A percentile compares a stretch with the other conserved stretches of the same genome.
Conservation (phyloP, 2,797 vertebrate genomes). For the Apodemus agrarius region DNA sequence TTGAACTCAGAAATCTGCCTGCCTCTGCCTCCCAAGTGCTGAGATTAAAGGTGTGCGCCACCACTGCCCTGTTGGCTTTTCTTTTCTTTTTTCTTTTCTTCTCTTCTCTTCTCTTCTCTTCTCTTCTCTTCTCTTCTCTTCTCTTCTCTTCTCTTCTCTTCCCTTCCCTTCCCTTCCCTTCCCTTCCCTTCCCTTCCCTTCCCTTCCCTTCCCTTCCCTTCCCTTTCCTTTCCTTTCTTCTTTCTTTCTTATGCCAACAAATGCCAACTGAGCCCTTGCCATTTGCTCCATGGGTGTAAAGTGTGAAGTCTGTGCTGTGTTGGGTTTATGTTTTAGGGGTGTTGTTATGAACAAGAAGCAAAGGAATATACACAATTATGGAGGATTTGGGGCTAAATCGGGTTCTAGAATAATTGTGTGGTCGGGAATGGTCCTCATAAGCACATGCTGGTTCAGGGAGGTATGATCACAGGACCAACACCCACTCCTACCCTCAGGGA, state of each 20-base stretch:
- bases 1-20: too few relatives aligned
- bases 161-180: not conserved
- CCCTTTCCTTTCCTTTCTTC: not conserved
- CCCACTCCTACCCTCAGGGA: not conserved
- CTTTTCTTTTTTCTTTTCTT: not conserved
- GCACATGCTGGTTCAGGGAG: not conserved
- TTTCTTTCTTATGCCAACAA: not conserved
- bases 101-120: not conserved
- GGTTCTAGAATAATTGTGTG: not conserved
- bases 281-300: not conserved
- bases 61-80: too few relatives aligned
- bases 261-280: not conserved
- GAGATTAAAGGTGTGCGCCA: too few relatives aligned
- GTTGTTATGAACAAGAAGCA: not conserved
- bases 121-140: not conserved
- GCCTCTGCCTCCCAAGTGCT: too few relatives aligned
- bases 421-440: not conserved
- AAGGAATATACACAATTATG: not conserved
- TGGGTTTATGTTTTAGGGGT: not conserved
- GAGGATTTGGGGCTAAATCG: not conserved
- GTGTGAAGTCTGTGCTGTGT: not conserved
- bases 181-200: not conserved
- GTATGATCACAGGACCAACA: not conserved
- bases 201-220: not conserved
- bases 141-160: not conserved